A percentile compares a stretch with the other conserved stretches of the same genome.
These are phyloP conservation scores for Piaya cayana DNA, from an alignment of 2,113 vertebrate genomes.

Conservation along the genomic window DNA sequence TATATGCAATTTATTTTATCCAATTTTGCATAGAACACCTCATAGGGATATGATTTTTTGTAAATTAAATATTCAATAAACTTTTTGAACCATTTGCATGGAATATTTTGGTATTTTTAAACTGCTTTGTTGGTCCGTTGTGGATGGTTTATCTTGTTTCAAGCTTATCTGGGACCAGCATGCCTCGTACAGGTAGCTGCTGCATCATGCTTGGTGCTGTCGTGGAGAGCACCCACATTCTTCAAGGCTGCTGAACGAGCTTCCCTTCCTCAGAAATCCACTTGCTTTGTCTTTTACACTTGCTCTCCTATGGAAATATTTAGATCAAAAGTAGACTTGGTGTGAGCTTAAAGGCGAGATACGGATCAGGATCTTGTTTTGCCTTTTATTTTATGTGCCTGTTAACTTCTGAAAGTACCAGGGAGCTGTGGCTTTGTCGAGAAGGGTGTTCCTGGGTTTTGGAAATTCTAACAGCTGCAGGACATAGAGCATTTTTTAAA, in stretches of 20 bases:
- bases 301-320: neutral
- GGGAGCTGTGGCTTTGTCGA: neutral
- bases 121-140: neutral
- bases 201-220: neutral
- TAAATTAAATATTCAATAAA: conserved; percentile 82
- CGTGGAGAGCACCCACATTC: rapidly evolving
- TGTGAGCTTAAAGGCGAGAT: neutral
- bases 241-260: neutral
- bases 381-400: neutral
- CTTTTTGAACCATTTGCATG: conserved; percentile 67
- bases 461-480: neutral
- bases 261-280: neutral
- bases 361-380: neutral
- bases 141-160: neutral
- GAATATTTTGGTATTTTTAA: neutral
- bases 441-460: neutral
- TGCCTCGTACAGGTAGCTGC: rapidly evolving
- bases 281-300: neutral
- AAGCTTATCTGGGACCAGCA: neutral
- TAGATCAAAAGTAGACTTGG: neutral
- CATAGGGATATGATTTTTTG: conserved; percentile 79
- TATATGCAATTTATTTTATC: conserved; percentile 85
- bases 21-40: conserved; percentile 81
- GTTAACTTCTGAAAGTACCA: neutral
- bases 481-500: rapidly evolving